These are phyloP conservation scores for Solenopsis invicta DNA, from an alignment of 1,140 invertebrate species.

Conservation along the genomic window DNA sequence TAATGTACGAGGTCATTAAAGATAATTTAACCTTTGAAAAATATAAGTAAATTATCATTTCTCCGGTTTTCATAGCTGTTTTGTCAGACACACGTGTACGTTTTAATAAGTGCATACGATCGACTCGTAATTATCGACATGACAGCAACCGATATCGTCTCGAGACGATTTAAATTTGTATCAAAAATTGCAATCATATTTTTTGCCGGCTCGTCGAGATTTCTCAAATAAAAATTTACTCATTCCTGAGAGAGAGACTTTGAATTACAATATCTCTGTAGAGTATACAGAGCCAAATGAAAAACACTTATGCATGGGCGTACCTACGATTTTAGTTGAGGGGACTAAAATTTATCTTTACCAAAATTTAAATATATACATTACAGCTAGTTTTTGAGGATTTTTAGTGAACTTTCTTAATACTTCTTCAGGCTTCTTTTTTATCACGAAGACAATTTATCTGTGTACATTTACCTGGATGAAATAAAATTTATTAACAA, in stretches of 20 bases:
- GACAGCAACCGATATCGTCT: background rate
- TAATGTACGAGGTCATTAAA: constrained; percentile 7
- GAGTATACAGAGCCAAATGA: too few relatives aligned
- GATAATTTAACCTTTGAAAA: background rate
- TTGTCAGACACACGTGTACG: background rate
- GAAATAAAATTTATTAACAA: too few relatives aligned
- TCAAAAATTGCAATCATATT: background rate
- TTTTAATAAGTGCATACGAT: background rate
- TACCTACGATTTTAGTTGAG: too few relatives aligned
- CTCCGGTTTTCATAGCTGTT: background rate
- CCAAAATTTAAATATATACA: too few relatives aligned
- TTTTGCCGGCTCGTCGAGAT: background rate
- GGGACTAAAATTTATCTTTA: too few relatives aligned
- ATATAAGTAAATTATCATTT: background rate
- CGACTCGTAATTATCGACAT: background rate
- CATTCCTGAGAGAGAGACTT: background rate
- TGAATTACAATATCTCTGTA: background rate
- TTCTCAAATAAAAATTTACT: background rate
- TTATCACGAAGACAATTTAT: too few relatives aligned
- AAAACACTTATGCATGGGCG: too few relatives aligned
- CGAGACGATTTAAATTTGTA: background rate
- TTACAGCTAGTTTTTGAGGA: too few relatives aligned
- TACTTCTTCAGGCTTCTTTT: too few relatives aligned
- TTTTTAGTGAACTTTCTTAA: too few relatives aligned
- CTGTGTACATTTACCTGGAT: too few relatives aligned